Base-by-base conservation (phyloP, 2,113 vertebrate genomes). In the Mohoua ochrocephala region DNA sequence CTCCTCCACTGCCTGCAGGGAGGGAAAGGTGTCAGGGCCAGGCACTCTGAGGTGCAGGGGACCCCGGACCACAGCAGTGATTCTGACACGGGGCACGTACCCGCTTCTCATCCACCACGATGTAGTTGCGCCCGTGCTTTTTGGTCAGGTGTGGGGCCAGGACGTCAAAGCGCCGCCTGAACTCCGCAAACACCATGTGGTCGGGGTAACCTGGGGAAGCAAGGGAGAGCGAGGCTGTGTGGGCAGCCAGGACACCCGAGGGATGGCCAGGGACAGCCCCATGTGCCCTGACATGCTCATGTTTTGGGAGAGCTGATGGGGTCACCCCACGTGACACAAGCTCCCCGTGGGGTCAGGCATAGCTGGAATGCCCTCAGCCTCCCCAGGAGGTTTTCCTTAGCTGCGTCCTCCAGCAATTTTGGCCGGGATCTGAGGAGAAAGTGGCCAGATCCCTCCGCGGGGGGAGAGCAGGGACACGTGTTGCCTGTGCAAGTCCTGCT, bases 131-230 rank as follows among this genome's bases (percentile, higher is more conserved):
- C 8, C 99, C 99, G 0, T 99, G 98, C 64, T 99, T 99, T 98
- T 99, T 99, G 93, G 98, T 99, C 92, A 99, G 98, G 96, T 99
- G 99, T 2, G 99, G 99, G 15, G 98, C 98, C 91, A 99, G 98
- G 67, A 99, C 98, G 0, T 99, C 99, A 41, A 99, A 99, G 69
- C 99, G 98, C 21, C 99, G 97, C 59, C 99, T 99, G 96, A 99
- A 99, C 97, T 99, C 99, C 0, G 99, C 99, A 86, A 99, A 99
- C 50, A 99, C 99, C 99, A 99, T 98, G 98, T 99, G 99, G 97
- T 99, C 99, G 0, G 99, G 99, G 83, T 99, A 99, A 57, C 99
- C 99, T 99, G 95, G 67, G n/a, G 73, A 37, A 78, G 17, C 45
- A 30, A 68, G 20, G 13, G 16, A 78, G 3, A 76, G 37, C 0